Conservation (phyloP, 2,888 invertebrate genomes). For the Cryptus viduatorius region DNA sequence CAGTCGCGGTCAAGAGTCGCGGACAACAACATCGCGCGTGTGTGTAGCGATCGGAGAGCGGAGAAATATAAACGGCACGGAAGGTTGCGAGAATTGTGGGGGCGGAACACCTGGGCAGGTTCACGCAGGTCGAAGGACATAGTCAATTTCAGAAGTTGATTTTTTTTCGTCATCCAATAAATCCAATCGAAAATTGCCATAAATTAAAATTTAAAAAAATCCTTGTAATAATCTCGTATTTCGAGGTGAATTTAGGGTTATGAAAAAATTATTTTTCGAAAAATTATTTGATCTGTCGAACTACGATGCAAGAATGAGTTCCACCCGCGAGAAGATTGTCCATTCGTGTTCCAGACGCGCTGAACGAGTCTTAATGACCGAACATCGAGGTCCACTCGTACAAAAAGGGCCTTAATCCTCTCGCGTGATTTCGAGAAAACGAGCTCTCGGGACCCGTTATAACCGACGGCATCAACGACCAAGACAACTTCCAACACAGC, state of each 20-base stretch:
- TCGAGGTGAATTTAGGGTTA: neutral
- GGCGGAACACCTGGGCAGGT: slow-evolving; percentile 42
- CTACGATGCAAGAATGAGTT: neutral
- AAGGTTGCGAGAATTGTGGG: slow-evolving; percentile 46
- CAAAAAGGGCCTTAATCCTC: slow-evolving; percentile 44
- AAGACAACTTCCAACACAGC: slow-evolving; percentile 14
- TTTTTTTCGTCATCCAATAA: neutral
- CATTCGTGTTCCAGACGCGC: neutral
- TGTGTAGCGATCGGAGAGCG: slow-evolving; percentile 7
- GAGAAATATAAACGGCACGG: slow-evolving; percentile 28
- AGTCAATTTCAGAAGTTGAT: slow-evolving; percentile 30
- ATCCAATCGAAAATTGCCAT: neutral
- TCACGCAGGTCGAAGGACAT: slow-evolving; percentile 28
- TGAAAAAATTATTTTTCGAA: neutral
- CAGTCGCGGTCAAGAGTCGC: slow-evolving; percentile 76
- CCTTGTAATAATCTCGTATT: neutral
- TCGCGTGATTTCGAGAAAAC: slow-evolving; percentile 56
- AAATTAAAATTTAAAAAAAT: neutral
- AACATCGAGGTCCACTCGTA: neutral
- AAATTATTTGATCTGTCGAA: neutral
- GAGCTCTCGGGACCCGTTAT: slow-evolving; percentile 44
- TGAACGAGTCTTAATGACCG: slow-evolving; percentile 42
- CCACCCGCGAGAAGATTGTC: neutral
- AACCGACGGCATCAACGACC: slow-evolving; percentile 34
- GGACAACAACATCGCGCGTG: slow-evolving; percentile 31